Conservation (phyloP, 2,797 vertebrate genomes). For the Mastacembelus armatus region DNA sequence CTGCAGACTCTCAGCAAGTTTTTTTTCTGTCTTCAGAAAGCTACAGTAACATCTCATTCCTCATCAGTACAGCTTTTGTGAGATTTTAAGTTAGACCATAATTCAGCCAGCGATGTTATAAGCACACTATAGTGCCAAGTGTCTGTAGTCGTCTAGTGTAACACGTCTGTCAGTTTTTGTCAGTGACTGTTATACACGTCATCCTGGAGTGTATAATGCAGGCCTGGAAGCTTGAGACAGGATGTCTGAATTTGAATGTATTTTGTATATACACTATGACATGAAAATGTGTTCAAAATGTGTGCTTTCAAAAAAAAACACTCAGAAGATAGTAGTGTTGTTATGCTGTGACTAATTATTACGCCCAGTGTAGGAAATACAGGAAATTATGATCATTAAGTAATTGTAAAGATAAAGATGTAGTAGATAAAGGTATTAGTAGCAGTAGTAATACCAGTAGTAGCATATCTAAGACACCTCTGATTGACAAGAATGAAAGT, state of each 20-base stretch:
- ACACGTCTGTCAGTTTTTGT: not conserved
- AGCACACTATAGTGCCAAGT: too few relatives aligned
- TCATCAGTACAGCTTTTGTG: not conserved
- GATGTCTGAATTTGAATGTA: constrained; percentile 17
- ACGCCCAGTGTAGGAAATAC: not conserved
- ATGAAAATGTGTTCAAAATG: not conserved
- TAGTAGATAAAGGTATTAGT: too few relatives aligned
- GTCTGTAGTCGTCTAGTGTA: too few relatives aligned
- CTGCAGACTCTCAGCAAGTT: not conserved
- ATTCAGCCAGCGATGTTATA: not conserved
- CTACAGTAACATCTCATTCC: not conserved
- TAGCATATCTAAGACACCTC: not conserved
- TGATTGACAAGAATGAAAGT: not conserved
- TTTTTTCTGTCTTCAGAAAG: not conserved
- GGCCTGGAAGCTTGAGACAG: too few relatives aligned
- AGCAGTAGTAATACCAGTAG: not conserved
- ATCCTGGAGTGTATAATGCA: too few relatives aligned
- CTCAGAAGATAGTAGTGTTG: too few relatives aligned
- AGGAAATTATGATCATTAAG: not conserved
- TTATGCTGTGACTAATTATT: not conserved
- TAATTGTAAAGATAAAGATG: too few relatives aligned
- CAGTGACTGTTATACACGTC: not conserved
- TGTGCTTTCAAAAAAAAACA: not conserved
- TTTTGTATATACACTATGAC: constrained; percentile 7
- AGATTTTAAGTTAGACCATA: not conserved